These are phyloP conservation scores for Chrysotoxum bicinctum DNA, from an alignment of 2,888 invertebrate species.

Conservation along the genomic window DNA sequence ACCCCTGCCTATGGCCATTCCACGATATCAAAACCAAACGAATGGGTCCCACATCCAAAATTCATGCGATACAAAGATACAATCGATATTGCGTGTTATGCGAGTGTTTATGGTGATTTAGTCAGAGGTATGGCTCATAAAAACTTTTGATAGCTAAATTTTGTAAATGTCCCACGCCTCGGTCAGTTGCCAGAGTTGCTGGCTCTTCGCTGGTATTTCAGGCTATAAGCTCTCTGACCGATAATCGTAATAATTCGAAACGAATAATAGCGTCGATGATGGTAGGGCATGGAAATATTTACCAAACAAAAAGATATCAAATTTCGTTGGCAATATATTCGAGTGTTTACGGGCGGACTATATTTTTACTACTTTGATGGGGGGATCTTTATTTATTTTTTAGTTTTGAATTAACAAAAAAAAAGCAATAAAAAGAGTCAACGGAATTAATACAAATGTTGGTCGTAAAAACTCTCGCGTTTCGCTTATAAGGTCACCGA, in stretches of 20 bases:
- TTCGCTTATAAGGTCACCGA: constrained; percentile 56
- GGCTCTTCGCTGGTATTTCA: neutral
- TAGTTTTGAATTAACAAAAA: neutral
- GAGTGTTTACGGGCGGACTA: constrained; percentile 61
- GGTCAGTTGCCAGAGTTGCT: neutral
- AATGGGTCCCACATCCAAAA: constrained; percentile 2
- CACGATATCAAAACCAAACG: neutral
- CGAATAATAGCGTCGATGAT: constrained; percentile 54
- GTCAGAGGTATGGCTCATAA: constrained; percentile 81
- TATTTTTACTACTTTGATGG: constrained; percentile 50
- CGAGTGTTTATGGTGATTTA: constrained; percentile 82
- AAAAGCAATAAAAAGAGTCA: constrained; percentile 12
- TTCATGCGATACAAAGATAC: constrained; percentile 26
- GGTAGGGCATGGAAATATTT: constrained; percentile 37
- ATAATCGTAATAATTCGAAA: constrained; percentile 39
- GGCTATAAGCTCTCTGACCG: neutral
- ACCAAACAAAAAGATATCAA: constrained; percentile 54
- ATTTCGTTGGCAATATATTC: constrained; percentile 53
- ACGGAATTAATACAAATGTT: constrained; percentile 22
- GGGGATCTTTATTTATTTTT: constrained; percentile 30
- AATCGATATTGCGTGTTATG: constrained; percentile 63
- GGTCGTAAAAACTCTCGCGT: constrained; percentile 39
- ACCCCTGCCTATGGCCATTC: constrained; percentile 26
- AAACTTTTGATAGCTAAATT: constrained; percentile 82
- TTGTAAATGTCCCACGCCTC: constrained; percentile 66